These are phyloP conservation scores for Lithophane socia DNA, from an alignment of 2,888 invertebrate species.

Conservation along the genomic window DNA sequence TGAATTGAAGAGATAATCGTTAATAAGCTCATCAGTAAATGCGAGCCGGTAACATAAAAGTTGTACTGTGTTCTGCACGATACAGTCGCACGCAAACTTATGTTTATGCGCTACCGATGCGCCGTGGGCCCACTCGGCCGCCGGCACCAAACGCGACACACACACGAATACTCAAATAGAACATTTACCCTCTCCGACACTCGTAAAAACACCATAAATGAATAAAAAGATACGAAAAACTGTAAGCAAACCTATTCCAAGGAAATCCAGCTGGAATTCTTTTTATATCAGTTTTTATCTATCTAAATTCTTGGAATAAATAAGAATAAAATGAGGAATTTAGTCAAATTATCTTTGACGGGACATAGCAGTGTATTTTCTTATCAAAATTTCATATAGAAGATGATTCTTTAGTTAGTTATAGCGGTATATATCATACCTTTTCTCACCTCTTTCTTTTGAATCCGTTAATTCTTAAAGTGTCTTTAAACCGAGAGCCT, in stretches of 20 bases:
- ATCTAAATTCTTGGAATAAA: constrained; percentile 44
- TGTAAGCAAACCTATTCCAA: constrained; percentile 62
- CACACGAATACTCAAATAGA: constrained; percentile 66
- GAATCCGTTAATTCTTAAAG: constrained; percentile 5
- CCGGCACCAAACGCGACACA: constrained; percentile 63
- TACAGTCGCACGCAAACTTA: constrained; percentile 70
- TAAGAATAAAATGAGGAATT: constrained; percentile 39
- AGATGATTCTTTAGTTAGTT: constrained; percentile 10
- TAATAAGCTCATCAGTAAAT: constrained; percentile 40
- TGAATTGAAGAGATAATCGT: constrained; percentile 35
- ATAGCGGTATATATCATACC: constrained; percentile 5
- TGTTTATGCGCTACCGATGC: constrained; percentile 61
- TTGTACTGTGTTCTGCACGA: constrained; percentile 31
- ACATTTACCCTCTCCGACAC: constrained; percentile 64
- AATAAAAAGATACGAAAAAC: constrained; percentile 67
- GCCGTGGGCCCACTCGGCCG: constrained; percentile 20
- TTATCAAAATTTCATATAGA: constrained; percentile 40
- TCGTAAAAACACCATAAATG: constrained; percentile 68
- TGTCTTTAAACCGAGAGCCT: background rate
- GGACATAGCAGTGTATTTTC: constrained; percentile 13
- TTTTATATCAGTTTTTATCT: constrained; percentile 51
- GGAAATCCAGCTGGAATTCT: constrained; percentile 52
- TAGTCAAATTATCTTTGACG: constrained; percentile 29
- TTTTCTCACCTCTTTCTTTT: background rate
- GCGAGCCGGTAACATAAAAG: constrained; percentile 37